Conservation (phyloP, 1,140 invertebrate species). For the Lerema accius region DNA sequence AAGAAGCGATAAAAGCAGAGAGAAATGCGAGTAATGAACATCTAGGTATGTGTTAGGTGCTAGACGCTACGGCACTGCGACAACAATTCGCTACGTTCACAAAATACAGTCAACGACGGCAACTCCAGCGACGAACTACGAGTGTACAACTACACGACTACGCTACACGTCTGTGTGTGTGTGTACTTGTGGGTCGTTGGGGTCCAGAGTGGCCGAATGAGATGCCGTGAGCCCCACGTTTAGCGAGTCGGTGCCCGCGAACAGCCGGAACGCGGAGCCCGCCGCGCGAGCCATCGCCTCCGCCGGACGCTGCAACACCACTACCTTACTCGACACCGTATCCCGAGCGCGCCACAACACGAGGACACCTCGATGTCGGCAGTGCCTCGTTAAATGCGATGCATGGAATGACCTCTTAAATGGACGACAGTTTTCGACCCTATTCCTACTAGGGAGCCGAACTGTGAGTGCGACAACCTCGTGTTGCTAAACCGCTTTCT, state of each 20-base stretch:
- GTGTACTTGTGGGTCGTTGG: constrained; percentile 78
- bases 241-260: constrained; percentile 89
- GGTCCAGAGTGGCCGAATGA: constrained; percentile 83
- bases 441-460: neutral
- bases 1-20: constrained; percentile 58
- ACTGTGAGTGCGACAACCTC: no score
- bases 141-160: constrained; percentile 22
- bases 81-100: constrained; percentile 7
- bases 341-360: no score
- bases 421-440: neutral
- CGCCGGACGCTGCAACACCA: constrained; percentile 86
- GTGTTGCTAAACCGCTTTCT: neutral
- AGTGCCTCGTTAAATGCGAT: no score
- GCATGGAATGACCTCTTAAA: no score
- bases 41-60: neutral
- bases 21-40: neutral
- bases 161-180: constrained; percentile 40
- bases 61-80: neutral
- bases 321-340: constrained; percentile 42
- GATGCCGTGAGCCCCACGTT: constrained; percentile 87
- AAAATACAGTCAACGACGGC: constrained; percentile 19
- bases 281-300: constrained; percentile 89
- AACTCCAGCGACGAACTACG: constrained; percentile 1
- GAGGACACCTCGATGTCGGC: no score
- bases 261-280: constrained; percentile 89